Evolutionary conservation across 2,797 vertebrate species (phyloP), one percentile per base, ranked within the genome.

Genomic region (Oryzias sinensis): DNA sequence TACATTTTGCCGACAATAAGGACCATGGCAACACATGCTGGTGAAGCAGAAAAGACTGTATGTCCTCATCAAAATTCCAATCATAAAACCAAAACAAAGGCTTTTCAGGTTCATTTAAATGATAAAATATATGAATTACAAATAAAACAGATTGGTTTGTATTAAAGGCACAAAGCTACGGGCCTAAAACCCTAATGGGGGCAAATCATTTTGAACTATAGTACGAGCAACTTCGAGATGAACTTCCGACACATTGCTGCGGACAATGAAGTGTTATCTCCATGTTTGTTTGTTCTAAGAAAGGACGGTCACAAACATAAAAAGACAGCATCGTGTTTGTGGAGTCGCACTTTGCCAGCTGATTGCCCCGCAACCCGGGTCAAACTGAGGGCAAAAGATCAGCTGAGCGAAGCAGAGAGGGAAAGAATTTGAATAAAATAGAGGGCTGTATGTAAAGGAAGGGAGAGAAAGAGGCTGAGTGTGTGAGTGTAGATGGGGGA

Each of bases 51-150:
- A 75, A 45, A 46, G 50, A 69, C 74, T 50, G 72, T 59, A 67
- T 52, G 67, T 75, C 72, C 83, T 85, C 79, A 84, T 87, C 83
- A 80, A 87, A 84, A 82, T 85, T 83, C 83, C 85, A 79, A 72
- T 73, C 60, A 59, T 69, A 77, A 83, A 76, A 79, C 74, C 70
- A 76, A 85, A 87, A 87, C 81, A 88, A 82, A 83, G 69, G 80
- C 76, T 84, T 37, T 87, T 87, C 72, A 74, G 71, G 72, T 82
- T 79, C 68, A 76, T 80, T 86, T 78, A 65, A 81, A 83, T 48
- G 60, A 80, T 75, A 78, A 82, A 86, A 78, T 58, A 78, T 50
- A 65, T 62, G 57, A 77, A 63, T 67, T 59, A 49, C 16, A 43
- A 43, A 43, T n/a, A 43, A 43, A 43, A 43, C 42, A 1, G 17